Evolutionary conservation across 2,888 invertebrate species (phyloP), one percentile per base, ranked within the genome.

Genomic region (Monochamus alternatus): DNA sequence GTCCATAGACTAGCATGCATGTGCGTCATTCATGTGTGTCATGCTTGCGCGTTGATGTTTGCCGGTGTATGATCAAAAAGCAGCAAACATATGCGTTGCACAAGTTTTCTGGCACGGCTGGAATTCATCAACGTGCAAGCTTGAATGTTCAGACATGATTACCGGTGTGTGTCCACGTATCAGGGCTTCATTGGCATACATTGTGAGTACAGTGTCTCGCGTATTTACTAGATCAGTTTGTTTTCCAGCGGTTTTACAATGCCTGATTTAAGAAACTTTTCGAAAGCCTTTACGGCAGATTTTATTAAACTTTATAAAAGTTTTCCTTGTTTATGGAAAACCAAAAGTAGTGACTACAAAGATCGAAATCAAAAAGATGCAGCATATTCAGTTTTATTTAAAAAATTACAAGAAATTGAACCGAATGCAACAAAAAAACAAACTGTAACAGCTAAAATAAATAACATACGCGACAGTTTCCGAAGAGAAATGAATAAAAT

Each of bases 121-220:
- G 55, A 55, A 55, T 55, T 55, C 14, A 55, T 55, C 55, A 14
- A n/a, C 55, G 10, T 12, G 55, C 55, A 55, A 55, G 55, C 22
- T 10, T 55, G 22, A 55, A 55, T 3, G 1, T 55, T 55, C 44
- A 55, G 2, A 10, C 55, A 55, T 10, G 12, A 12, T 55, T 55
- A 1, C 3, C 55, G 22, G 55, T 55, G 55, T 55, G 3, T 55
- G 55, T 7, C 55, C 55, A 55, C 5, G 55, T 55, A 3, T 55
- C 55, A 55, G 3, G 3, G 55, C 55, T 55, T 55, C 55, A 55
- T 55, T 55, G 5, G 5, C 3, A 55, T 14, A 55, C 55, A 55
- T 55, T 55, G 12, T 55, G n/a, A 55, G 55, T 55, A 55, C 55
- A 55, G 22, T 14, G 44, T 44, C 44, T 44, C 44, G 44, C 44